A percentile compares a stretch with the other conserved stretches of the same genome.
These are phyloP conservation scores for Notolabrus celidotus DNA, from an alignment of 2,797 vertebrate genomes.

Conservation along the genomic window DNA sequence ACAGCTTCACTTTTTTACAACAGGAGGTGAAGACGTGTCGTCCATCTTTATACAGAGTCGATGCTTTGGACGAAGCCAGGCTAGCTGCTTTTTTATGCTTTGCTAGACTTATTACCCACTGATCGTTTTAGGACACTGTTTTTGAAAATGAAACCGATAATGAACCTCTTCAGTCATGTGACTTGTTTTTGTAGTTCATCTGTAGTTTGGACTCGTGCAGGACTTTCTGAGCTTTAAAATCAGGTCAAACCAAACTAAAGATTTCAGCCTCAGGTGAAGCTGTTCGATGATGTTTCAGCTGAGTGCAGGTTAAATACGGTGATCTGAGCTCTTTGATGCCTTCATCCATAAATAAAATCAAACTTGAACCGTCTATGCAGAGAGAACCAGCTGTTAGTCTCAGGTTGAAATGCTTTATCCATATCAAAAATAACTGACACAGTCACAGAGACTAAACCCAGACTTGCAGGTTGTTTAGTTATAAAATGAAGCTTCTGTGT, in stretches of 20 bases:
- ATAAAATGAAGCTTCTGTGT: background rate
- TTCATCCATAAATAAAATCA: background rate
- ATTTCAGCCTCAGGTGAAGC: background rate
- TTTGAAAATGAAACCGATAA: no score
- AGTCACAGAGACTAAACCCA: background rate
- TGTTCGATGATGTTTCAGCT: background rate
- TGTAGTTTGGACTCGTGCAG: background rate
- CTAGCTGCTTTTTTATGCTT: background rate
- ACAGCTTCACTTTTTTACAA: no score
- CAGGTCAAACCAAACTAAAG: background rate
- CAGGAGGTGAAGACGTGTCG: no score
- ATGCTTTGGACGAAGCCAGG: background rate
- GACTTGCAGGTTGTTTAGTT: background rate
- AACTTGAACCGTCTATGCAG: background rate
- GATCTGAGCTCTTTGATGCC: background rate
- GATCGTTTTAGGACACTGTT: no score
- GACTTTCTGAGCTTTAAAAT: background rate
- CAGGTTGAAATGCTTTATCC: background rate
- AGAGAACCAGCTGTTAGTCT: background rate
- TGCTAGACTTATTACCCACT: background rate
- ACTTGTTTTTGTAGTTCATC: no score
- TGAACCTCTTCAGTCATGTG: no score
- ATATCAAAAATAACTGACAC: background rate
- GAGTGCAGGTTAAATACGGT: background rate
- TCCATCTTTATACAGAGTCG: no score